Base-by-base conservation (phyloP, 1,140 invertebrate genomes). In the Eciton burchellii region DNA sequence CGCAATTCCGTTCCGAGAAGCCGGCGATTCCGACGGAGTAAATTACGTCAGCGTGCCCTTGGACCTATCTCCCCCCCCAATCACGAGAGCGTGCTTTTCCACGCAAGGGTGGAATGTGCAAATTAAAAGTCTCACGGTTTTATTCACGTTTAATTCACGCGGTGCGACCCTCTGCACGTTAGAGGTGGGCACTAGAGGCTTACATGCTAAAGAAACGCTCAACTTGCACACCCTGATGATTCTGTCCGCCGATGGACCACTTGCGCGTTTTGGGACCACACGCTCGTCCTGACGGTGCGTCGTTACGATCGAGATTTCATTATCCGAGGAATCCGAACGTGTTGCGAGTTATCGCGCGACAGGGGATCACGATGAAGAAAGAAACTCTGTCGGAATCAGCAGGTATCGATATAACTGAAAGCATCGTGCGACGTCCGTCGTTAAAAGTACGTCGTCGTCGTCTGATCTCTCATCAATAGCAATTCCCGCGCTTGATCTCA, bases 401-500 rank as follows among this genome's bases (percentile, higher is more conserved):
- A 19, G 24, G 3, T 35, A 52, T 5, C 24, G 60, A 24, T 16
- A 24, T 43, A 24, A 52, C 60, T 47, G 43, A 74, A 35, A n/a
- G 1, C 11, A 26, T 41, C 26, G 47, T 35, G 35, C 35, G 60
- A 49, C 16, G 41, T 59, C 35, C 16, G 41, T 16, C 41, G 45
- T 35, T n/a, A n/a, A n/a, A 62, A 74, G 35, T 21, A 16, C 41
- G 26, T 74, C 43, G 56, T n/a, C 21, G 54, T 73, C 71, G 56
- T 62, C 35, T 8, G 19, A 21, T 19, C 47, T 62, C 43, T 74
- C 57, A 24, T n/a, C 35, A 56, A 68, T n/a, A 9, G 47, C 16
- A 70, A 73, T 73, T 73, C 35, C n/a, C n/a, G n/a, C n/a, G 12
- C 19, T 76, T 65, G 5, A 8, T 49, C 59, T 63, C 72, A 59